Conservation (phyloP, 1,140 invertebrate species). For the Drosophila pruinosa region DNA sequence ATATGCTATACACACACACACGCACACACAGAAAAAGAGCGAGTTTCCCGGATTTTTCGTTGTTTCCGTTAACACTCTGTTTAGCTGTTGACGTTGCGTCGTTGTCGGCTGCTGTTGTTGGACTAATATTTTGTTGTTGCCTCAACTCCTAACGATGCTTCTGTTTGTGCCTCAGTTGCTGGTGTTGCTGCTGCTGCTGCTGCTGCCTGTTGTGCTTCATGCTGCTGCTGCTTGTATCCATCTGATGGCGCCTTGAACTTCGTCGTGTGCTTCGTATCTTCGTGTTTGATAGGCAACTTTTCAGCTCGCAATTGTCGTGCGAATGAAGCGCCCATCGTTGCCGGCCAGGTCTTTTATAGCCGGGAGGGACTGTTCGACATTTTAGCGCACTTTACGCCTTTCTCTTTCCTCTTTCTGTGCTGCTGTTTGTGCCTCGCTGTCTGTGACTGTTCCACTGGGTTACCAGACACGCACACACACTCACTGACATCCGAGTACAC, state of each 20-base stretch:
- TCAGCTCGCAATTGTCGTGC: slow-evolving; percentile 41
- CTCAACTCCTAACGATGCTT: slow-evolving; percentile 36
- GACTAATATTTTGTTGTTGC: slow-evolving; percentile 64
- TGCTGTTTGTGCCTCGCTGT: slow-evolving; percentile 34
- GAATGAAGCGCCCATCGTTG: slow-evolving; percentile 57
- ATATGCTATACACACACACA: slow-evolving; percentile 37
- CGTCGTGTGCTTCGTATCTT: slow-evolving; percentile 26
- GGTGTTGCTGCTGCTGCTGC: slow-evolving; percentile 16
- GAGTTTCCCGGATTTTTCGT: slow-evolving; percentile 32
- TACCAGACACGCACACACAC: neutral
- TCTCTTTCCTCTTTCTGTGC: slow-evolving; percentile 19
- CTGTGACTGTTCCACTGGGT: slow-evolving; percentile 6
- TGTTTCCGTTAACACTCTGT: slow-evolving; percentile 39
- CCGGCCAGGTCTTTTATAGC: slow-evolving; percentile 67
- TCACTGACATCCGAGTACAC: no score
- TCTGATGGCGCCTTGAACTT: slow-evolving; percentile 42
- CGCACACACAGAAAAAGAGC: neutral
- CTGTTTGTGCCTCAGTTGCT: neutral
- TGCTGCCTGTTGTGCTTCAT: slow-evolving; percentile 45
- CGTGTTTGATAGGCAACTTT: slow-evolving; percentile 42
- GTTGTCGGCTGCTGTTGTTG: slow-evolving; percentile 66
- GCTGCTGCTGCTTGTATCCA: slow-evolving; percentile 23
- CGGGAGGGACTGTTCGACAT: slow-evolving; percentile 22
- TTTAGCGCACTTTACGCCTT: slow-evolving; percentile 59
- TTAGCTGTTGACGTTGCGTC: slow-evolving; percentile 37